Evolutionary conservation across 2,888 invertebrate genomes (phyloP).

Genomic region (Limnephilus lunatus): DNA sequence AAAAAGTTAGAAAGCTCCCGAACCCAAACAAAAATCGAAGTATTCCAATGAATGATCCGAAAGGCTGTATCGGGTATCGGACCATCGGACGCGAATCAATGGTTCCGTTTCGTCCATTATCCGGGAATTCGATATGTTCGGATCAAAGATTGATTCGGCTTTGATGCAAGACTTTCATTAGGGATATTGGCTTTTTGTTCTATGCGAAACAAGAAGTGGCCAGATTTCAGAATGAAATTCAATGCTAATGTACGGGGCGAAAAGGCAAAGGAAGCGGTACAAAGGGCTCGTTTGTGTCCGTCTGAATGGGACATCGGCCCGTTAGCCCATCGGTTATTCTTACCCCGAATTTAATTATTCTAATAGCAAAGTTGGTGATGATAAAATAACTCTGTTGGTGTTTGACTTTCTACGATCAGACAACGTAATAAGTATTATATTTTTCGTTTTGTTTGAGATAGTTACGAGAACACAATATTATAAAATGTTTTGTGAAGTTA

Average conservation of each 20-base stretch:
- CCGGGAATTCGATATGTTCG: constrained; percentile 36
- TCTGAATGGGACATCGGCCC: constrained; percentile 47
- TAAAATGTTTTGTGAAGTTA: too few species aligned
- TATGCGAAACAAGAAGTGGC: constrained; percentile 61
- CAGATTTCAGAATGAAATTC: constrained; percentile 54
- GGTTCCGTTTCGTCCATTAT: constrained; percentile 41
- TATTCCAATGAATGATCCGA: constrained; percentile 29
- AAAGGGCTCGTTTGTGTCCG: constrained; percentile 44
- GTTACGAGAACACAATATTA: too few species aligned
- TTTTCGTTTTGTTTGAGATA: too few species aligned
- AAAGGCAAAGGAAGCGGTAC: constrained; percentile 43
- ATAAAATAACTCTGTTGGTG: background rate
- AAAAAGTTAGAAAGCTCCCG: background rate
- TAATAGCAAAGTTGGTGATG: constrained; percentile 45
- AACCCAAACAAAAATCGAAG: constrained; percentile 11
- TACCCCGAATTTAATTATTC: constrained; percentile 49
- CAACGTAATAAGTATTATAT: background rate
- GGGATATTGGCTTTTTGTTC: constrained; percentile 66
- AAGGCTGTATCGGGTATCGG: constrained; percentile 7
- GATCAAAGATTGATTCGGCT: constrained; percentile 55
- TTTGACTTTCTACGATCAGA: background rate
- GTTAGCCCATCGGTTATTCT: background rate
- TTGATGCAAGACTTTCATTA: constrained; percentile 66
- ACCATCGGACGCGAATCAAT: constrained; percentile 5
- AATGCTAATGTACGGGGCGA: constrained; percentile 14